Conservation (phyloP, 2,888 invertebrate genomes). For the Drosophila ustulata region DNA sequence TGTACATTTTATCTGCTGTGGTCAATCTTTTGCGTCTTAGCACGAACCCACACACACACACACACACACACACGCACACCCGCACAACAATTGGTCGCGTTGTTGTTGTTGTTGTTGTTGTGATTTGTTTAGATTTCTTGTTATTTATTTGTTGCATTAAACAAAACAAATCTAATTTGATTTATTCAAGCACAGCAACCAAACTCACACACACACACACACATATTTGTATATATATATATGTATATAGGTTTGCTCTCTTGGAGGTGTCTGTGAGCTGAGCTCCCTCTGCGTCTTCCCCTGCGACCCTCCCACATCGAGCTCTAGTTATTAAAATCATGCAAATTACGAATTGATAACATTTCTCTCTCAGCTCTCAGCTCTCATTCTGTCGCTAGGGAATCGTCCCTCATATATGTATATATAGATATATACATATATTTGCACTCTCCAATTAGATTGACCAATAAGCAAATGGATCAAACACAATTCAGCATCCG, state of each 20-base stretch:
- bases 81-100: slow-evolving; percentile 29
- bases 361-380: slow-evolving; percentile 9
- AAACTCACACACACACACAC: slow-evolving; percentile 13
- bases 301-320: background rate
- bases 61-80: slow-evolving; percentile 6
- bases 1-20: slow-evolving; percentile 52
- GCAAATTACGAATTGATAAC: slow-evolving; percentile 65
- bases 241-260: background rate
- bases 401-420: background rate
- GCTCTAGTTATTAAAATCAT: slow-evolving; percentile 59
- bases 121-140: slow-evolving; percentile 72
- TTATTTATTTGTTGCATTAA: slow-evolving; percentile 75
- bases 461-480: slow-evolving; percentile 19
- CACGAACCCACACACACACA: slow-evolving; percentile 14
- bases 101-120: slow-evolving; percentile 49
- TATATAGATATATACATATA: background rate
- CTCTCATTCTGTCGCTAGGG: slow-evolving; percentile 3
- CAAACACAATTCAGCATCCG: slow-evolving; percentile 1
- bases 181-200: slow-evolving; percentile 60
- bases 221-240: slow-evolving; percentile 19
- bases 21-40: slow-evolving; percentile 43
- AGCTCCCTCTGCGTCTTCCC: background rate
- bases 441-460: slow-evolving; percentile 17
- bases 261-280: slow-evolving; percentile 19
- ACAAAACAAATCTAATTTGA: slow-evolving; percentile 71